phyloP scores from a whole-genome alignment of 35 echinoderm and acorn worm genomes.

The Ptychodera flava region DNA sequence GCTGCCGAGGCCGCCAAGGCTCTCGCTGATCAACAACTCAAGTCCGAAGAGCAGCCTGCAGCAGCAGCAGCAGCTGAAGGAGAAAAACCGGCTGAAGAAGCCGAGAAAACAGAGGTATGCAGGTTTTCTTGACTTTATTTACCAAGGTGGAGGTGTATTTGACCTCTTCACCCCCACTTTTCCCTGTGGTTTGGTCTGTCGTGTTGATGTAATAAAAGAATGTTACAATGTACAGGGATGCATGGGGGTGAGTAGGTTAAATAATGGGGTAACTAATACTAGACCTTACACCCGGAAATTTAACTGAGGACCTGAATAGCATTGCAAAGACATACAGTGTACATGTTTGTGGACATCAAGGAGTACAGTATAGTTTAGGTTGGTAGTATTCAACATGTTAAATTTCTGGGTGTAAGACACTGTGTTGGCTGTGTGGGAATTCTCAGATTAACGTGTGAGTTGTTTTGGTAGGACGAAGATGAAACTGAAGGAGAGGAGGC shows the following conservation, averaged over 20 bases:
- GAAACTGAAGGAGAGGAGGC: slow-evolving; percentile 38
- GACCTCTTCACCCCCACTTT: no score
- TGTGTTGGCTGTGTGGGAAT: no score
- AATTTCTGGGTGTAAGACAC: background rate
- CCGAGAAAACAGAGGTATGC: slow-evolving; percentile 46
- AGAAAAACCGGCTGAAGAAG: slow-evolving; percentile 6
- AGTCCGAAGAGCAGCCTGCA: slow-evolving; percentile 25
- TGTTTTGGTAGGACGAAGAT: slow-evolving; percentile 14
- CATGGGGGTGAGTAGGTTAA: background rate
- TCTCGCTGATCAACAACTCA: slow-evolving; percentile 37
- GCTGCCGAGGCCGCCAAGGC: slow-evolving; percentile 40
- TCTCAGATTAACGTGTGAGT: background rate
- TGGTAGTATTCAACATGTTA: background rate
- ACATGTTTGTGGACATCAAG: background rate
- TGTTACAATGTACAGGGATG: background rate
- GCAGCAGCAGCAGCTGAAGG: background rate
- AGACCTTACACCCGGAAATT: background rate
- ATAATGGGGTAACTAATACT: background rate
- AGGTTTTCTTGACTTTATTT: background rate
- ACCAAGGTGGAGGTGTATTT: background rate
- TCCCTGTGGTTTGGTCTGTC: no score
- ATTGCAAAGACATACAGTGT: background rate
- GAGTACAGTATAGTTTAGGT: background rate
- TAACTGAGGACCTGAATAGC: background rate
- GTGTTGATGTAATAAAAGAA: background rate